Evolutionary conservation across 1,140 invertebrate genomes (phyloP).

Genomic region (Euschistus heros): DNA sequence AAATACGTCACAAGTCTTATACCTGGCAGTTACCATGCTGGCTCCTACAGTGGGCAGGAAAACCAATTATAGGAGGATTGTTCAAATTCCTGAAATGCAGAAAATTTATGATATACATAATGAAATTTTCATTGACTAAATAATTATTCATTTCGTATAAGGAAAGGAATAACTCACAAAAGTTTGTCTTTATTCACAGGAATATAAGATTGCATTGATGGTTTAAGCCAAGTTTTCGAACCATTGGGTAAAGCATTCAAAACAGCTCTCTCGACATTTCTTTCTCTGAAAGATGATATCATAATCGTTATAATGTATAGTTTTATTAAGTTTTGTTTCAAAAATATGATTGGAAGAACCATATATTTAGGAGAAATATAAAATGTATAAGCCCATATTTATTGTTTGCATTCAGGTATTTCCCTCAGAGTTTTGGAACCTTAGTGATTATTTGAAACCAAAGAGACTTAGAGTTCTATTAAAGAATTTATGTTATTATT

Average conservation of each 20-base stretch:
- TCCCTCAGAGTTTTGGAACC: too few species aligned
- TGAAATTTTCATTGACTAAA: too few species aligned
- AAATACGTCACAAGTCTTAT: too few species aligned
- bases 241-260: conserved; percentile 23
- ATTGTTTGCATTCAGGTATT: too few species aligned
- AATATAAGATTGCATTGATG: conserved; percentile 17
- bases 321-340: too few species aligned
- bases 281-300: conserved; percentile 19
- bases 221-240: conserved; percentile 15
- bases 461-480: too few species aligned
- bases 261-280: conserved; percentile 10
- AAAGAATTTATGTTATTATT: too few species aligned
- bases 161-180: not conserved
- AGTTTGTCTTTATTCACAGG: conserved; percentile 4
- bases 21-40: conserved; percentile 18
- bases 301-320: conserved; percentile 7
- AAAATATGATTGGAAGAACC: too few species aligned
- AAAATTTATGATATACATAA: not conserved
- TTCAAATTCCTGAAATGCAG: conserved; percentile 12
- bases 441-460: too few species aligned
- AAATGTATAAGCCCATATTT: too few species aligned
- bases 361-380: too few species aligned
- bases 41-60: conserved; percentile 19
- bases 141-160: not conserved
- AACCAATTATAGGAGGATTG: conserved; percentile 22